Evolutionary conservation across 2,888 invertebrate genomes (phyloP).

Genomic region (Mamestra brassicae): DNA sequence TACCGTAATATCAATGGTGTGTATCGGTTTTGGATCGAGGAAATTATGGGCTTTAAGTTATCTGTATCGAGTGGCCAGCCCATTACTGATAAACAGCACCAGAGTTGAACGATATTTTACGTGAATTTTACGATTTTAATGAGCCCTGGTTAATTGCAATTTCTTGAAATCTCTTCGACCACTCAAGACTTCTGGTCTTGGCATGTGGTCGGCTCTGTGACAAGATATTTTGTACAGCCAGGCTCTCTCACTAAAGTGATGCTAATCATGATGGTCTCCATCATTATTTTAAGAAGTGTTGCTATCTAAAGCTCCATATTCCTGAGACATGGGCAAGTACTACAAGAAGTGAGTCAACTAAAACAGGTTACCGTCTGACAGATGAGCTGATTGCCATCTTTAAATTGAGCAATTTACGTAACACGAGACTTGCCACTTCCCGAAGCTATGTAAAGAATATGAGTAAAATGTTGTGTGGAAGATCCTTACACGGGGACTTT

Average conservation of each 20-base stretch:
- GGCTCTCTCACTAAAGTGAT: background rate
- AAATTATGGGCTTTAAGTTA: slow-evolving; percentile 56
- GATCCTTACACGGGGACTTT: background rate
- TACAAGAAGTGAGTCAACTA: slow-evolving; percentile 11
- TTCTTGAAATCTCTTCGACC: slow-evolving; percentile 1
- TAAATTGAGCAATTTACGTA: slow-evolving; percentile 52
- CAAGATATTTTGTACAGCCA: background rate
- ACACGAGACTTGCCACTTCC: slow-evolving; percentile 35
- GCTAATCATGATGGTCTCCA: no score
- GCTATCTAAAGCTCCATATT: background rate
- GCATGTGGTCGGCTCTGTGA: background rate
- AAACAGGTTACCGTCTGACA: slow-evolving; percentile 21
- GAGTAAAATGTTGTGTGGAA: background rate
- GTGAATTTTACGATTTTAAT: slow-evolving; percentile 20
- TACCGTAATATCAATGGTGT: slow-evolving; percentile 67
- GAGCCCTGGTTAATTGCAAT: background rate
- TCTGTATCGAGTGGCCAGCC: slow-evolving; percentile 28
- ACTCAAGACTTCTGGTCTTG: slow-evolving; percentile 3
- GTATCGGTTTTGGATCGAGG: slow-evolving; percentile 54
- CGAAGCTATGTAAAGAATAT: slow-evolving; percentile 1
- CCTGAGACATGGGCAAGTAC: background rate
- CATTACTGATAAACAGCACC: slow-evolving; percentile 47
- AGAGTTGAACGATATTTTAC: slow-evolving; percentile 5
- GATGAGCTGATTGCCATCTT: slow-evolving; percentile 42
- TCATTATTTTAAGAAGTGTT: no score